A percentile compares a stretch with the other conserved stretches of the same genome.
These are phyloP conservation scores for Carterocephalus palaemon DNA, from an alignment of 2,888 invertebrate species.

Conservation along the genomic window DNA sequence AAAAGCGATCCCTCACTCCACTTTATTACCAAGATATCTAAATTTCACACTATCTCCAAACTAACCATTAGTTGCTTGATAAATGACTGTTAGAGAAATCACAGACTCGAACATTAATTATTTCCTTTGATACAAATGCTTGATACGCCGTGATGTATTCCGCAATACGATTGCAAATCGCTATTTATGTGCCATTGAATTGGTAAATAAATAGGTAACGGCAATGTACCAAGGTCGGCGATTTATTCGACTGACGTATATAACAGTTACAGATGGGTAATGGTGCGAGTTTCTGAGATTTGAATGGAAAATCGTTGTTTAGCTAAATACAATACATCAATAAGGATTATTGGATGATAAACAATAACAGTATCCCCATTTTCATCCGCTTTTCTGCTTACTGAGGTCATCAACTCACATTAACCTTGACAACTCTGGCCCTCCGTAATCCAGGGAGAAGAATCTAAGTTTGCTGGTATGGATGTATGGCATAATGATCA, in stretches of 20 bases:
- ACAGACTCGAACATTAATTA: conserved; percentile 36
- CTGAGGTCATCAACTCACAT: no score
- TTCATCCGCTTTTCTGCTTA: no score
- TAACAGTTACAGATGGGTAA: no score
- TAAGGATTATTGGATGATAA: no score
- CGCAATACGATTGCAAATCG: conserved; percentile 1
- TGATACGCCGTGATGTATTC: conserved; percentile 40
- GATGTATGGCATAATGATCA: no score
- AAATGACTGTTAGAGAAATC: conserved; percentile 33
- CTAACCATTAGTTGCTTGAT: conserved; percentile 31
- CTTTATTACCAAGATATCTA: conserved; percentile 22
- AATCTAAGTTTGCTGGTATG: no score
- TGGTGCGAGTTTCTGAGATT: no score
- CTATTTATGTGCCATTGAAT: conserved; percentile 6
- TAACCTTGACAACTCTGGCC: no score
- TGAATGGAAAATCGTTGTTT: no score
- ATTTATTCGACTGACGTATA: conserved; percentile 12
- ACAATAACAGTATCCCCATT: no score
- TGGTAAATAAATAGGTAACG: conserved; percentile 16
- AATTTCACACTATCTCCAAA: conserved; percentile 25
- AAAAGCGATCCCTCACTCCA: conserved; percentile 14
- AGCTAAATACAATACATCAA: no score
- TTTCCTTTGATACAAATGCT: conserved; percentile 36
- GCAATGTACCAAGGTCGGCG: conserved; percentile 7
- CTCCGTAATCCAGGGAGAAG: no score